Base-by-base conservation (phyloP, 2,888 invertebrate species). In the Leucophenga maculata region DNA sequence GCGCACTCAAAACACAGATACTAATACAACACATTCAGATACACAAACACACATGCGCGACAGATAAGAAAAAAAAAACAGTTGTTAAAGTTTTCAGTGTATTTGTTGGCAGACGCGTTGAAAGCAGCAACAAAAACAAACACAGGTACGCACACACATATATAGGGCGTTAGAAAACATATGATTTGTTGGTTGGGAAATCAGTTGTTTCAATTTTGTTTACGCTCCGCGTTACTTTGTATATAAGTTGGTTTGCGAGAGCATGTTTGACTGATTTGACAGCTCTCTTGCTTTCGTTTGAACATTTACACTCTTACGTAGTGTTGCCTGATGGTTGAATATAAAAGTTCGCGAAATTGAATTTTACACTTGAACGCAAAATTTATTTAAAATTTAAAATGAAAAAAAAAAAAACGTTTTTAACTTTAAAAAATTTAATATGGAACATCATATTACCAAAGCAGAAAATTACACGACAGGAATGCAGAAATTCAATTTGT, bases 111-210 rank as follows among this genome's bases (percentile, higher is more conserved):
- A 55, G 22, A 39, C 67, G 9, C 22, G 22, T 39, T n/a, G 14
- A 3, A 4, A n/a, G 13, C 13, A 13, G 11, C 16, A 48, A 48
- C 13, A 16, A 48, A 3, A 48, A 48, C 14, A 48, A 48, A 48
- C 6, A 48, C 13, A 48, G 16, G 11, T 48, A 1, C n/a, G 46
- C n/a, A 31, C 55, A 6, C 39, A 59, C 46, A 52, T 67, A 39
- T 62, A 52, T 72, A 54, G 59, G 59, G 46, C 75, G 74, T 80
- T 78, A 80, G 78, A 77, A 82, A 80, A 82, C 80, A 80, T 80
- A 80, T 80, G 80, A 78, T 82, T 80, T 78, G 77, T n/a, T n/a
- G n/a, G 78, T 80, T 71, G 69, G 57, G 70, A 77, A 78, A 80
- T 78, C 78, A 77, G 79, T 77, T 77, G 76, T 75, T 32, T 32